These are phyloP conservation scores for Hydrotaea diabolus DNA, from an alignment of 2,888 invertebrate species.

Conservation along the genomic window DNA sequence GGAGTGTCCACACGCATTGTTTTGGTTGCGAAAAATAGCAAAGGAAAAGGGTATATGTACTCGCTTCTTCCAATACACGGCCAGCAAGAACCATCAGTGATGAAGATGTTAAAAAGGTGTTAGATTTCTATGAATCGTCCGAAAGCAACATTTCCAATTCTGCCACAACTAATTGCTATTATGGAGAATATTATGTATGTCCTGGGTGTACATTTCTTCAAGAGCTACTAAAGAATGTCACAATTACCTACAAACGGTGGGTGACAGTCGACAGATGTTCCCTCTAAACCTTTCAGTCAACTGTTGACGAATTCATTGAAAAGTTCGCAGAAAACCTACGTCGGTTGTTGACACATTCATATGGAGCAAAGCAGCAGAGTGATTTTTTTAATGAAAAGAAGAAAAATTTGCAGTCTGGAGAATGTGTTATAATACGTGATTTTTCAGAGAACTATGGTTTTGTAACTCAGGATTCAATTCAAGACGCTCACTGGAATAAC, in stretches of 20 bases:
- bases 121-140: too few species aligned
- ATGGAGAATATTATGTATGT: too few species aligned
- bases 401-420: not conserved
- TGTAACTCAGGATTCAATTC: slow-evolving; percentile 45
- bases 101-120: too few species aligned
- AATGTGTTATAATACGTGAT: slow-evolving; percentile 39
- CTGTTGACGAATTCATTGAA: slow-evolving; percentile 3
- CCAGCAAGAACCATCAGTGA: too few species aligned
- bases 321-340: not conserved
- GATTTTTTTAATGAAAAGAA: slow-evolving; percentile 19
- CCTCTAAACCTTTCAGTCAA: too few species aligned
- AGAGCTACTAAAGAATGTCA: not conserved
- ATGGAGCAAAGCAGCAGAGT: slow-evolving; percentile 25
- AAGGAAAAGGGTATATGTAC: too few species aligned
- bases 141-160: too few species aligned
- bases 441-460: slow-evolving; percentile 57
- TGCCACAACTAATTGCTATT: too few species aligned
- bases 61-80: too few species aligned
- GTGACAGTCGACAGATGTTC: not conserved
- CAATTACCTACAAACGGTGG: slow-evolving; percentile 8
- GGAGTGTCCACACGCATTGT: too few species aligned
- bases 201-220: too few species aligned
- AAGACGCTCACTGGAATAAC: slow-evolving; percentile 52
- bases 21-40: too few species aligned
- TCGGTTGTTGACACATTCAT: slow-evolving; percentile 18